phyloP scores from a whole-genome alignment of 2,113 vertebrate genomes.

The Notiomystis cincta region DNA sequence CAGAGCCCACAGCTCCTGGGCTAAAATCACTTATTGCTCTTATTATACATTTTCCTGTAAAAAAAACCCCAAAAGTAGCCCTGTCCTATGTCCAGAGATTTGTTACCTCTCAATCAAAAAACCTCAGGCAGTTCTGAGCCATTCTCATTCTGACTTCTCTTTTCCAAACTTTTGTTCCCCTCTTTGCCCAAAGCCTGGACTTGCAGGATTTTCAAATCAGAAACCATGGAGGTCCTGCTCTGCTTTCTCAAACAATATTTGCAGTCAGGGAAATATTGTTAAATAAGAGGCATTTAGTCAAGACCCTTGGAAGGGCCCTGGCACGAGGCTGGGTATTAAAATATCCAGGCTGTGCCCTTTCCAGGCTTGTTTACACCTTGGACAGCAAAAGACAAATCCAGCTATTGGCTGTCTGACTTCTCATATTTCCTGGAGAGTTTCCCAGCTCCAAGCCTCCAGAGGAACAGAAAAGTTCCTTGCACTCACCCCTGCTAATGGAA shows the following conservation, averaged over 20 bases:
- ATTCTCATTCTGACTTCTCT: background rate
- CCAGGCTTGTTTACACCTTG: background rate
- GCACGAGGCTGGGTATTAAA: background rate
- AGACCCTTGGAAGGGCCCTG: background rate
- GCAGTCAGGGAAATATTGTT: background rate
- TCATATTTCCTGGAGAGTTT: conserved; percentile 13
- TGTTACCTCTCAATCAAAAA: background rate
- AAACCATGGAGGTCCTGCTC: background rate
- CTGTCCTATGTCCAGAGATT: background rate
- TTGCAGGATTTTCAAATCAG: background rate
- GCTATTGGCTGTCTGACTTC: background rate
- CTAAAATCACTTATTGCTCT: background rate
- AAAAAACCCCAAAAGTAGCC: background rate
- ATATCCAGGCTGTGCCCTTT: background rate
- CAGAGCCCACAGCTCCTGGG: background rate
- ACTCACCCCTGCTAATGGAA: conserved; percentile 34
- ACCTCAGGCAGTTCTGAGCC: background rate
- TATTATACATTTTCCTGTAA: background rate
- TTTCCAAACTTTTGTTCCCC: background rate
- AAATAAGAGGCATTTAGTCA: background rate
- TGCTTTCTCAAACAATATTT: background rate
- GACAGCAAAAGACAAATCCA: background rate
- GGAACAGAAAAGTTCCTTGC: background rate
- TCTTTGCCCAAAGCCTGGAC: background rate
- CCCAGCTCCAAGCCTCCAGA: conserved; percentile 6